A percentile compares a stretch with the other conserved stretches of the same genome.
These are phyloP conservation scores for Astropecten irregularis DNA, from an alignment of 53 echinoderm and acorn worm species.

Conservation along the genomic window DNA sequence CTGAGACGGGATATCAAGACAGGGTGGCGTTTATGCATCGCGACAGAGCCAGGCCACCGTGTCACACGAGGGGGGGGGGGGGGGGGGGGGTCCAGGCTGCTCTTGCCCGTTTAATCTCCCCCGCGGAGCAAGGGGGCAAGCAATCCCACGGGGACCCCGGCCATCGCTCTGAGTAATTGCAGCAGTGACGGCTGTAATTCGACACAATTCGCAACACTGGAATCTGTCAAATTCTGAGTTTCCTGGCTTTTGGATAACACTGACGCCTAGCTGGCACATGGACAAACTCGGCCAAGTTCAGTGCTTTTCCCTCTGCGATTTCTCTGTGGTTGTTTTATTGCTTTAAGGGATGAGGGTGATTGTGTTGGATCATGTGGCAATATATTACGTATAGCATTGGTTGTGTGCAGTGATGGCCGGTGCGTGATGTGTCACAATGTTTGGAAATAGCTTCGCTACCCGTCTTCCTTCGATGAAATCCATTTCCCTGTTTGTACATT, in stretches of 20 bases:
- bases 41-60: not conserved
- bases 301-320: not conserved
- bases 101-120: too few relatives aligned
- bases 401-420: too few relatives aligned
- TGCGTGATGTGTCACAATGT: too few relatives aligned
- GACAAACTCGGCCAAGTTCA: conserved; percentile 34
- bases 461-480: not conserved
- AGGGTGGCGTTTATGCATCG: conserved; percentile 21
- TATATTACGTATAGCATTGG: too few relatives aligned
- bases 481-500: conserved; percentile 22
- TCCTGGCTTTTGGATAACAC: conserved; percentile 20
- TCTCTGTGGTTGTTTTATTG: too few relatives aligned
- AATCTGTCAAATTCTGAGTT: conserved; percentile 33
- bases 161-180: conserved; percentile 36
- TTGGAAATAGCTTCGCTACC: too few relatives aligned
- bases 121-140: too few relatives aligned
- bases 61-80: not conserved
- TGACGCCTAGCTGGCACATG: not conserved
- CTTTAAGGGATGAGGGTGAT: too few relatives aligned
- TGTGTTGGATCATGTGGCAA: too few relatives aligned
- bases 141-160: conserved; percentile 18
- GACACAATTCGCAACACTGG: conserved; percentile 33
- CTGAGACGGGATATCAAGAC: conserved; percentile 48
- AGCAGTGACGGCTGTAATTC: conserved; percentile 48
- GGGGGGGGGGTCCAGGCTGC: too few relatives aligned